These are phyloP conservation scores for Drosophila auraria DNA, from an alignment of 1,140 invertebrate species.

Conservation along the genomic window DNA sequence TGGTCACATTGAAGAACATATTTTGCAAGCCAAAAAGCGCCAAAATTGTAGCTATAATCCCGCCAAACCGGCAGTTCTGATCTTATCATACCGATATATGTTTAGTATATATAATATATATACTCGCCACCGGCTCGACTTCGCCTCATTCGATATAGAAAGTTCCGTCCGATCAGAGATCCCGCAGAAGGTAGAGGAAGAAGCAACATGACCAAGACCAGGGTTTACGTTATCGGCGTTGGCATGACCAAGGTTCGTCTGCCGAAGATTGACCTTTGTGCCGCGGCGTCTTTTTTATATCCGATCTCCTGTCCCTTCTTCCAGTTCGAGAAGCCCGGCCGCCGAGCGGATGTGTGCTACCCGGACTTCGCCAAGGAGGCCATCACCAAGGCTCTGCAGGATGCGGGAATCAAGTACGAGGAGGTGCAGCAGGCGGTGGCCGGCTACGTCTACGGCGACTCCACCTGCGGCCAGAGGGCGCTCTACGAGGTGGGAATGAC, in stretches of 20 bases:
- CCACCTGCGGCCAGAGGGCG: slow-evolving; percentile 97
- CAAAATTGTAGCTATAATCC: not conserved
- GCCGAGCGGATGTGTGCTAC: slow-evolving; percentile 93
- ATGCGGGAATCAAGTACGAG: slow-evolving; percentile 93
- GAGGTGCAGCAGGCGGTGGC: slow-evolving; percentile 95
- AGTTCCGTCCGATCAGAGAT: slow-evolving; percentile 24
- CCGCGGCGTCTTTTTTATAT: not conserved
- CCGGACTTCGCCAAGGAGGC: slow-evolving; percentile 98
- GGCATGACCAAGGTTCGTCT: slow-evolving; percentile 96
- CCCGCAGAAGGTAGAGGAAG: slow-evolving; percentile 5
- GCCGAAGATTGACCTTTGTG: slow-evolving; percentile 54
- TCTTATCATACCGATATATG: slow-evolving; percentile 14
- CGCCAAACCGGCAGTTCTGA: slow-evolving; percentile 9
- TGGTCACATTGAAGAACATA: no score
- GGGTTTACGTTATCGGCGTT: slow-evolving; percentile 97
- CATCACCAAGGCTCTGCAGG: slow-evolving; percentile 94
- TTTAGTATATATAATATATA: slow-evolving; percentile 6
- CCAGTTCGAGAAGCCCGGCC: slow-evolving; percentile 92
- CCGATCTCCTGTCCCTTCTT: not conserved
- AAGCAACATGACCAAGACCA: slow-evolving; percentile 85
- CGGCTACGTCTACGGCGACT: slow-evolving; percentile 98
- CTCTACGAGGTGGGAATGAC: slow-evolving; percentile 98
- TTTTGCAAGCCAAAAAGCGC: not conserved
- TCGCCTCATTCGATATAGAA: slow-evolving; percentile 21
- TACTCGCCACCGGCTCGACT: slow-evolving; percentile 1